Percentiles rank a stretch among this genome's conserved stretches.
Conservation (phyloP, 2,113 vertebrate genomes). For the Semnornis frantzii region DNA sequence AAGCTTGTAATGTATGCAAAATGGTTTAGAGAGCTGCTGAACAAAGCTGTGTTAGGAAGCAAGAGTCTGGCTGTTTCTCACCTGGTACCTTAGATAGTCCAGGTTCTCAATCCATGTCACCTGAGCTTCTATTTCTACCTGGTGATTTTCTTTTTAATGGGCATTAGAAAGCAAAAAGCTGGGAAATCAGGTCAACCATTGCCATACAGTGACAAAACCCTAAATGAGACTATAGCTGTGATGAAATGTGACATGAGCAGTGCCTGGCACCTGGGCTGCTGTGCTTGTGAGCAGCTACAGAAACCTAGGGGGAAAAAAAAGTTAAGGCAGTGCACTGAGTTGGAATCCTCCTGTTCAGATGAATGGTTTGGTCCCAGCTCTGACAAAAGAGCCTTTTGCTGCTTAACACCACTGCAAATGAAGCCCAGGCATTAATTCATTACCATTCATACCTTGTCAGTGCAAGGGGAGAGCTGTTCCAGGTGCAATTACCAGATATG, state of each 20-base stretch:
- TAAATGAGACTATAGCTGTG: not conserved
- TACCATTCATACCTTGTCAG: not conserved
- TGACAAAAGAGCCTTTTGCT: not conserved
- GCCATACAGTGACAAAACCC: not conserved
- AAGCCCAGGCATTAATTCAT: not conserved
- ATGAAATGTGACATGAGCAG: fast-evolving
- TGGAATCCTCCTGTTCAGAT: not conserved
- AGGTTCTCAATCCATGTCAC: not conserved
- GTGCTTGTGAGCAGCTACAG: not conserved
- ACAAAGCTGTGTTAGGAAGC: not conserved
- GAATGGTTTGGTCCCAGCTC: not conserved
- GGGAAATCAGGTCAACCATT: not conserved
- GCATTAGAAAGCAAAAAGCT: not conserved
- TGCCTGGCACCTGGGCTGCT: not conserved
- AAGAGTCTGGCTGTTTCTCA: not conserved
- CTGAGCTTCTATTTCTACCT: not conserved
- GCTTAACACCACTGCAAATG: not conserved
- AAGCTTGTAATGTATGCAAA: not conserved
- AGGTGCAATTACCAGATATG: not conserved
- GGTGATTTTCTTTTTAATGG: not conserved
- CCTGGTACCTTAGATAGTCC: not conserved
- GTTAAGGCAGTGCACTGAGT: fast-evolving
- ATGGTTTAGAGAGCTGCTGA: not conserved
- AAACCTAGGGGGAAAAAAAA: not conserved
- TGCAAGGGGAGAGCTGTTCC: not conserved